Percentiles rank a stretch among this genome's conserved stretches.
Conservation (phyloP, 1,140 invertebrate species). For the Kradibia gibbosae region DNA sequence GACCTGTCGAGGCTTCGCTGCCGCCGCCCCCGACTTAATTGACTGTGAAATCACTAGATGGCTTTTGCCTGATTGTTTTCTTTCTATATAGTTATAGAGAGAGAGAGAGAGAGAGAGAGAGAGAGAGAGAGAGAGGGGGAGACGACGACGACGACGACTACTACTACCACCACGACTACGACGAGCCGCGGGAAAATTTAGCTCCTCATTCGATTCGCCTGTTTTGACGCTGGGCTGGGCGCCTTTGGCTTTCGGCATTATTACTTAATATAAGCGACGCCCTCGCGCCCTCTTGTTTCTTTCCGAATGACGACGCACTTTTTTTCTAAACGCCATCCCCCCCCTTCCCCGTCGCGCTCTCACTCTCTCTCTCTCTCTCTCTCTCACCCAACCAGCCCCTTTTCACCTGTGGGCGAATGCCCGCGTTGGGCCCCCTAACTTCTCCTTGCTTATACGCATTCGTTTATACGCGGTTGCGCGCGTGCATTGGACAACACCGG, state of each 20-base stretch:
- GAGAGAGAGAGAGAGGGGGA: not conserved
- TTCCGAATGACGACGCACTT: no score
- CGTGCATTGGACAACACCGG: no score
- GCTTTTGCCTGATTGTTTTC: slow-evolving; percentile 67
- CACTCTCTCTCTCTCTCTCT: not conserved
- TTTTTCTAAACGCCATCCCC: no score
- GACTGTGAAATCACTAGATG: slow-evolving; percentile 70
- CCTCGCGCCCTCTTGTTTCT: no score
- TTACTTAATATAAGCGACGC: no score
- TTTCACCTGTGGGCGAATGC: no score
- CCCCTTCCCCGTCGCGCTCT: no score
- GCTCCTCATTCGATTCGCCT: slow-evolving; percentile 1
- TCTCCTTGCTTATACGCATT: no score
- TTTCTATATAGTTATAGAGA: slow-evolving; percentile 29
- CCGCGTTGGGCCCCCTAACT: no score
- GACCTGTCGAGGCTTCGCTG: slow-evolving; percentile 32
- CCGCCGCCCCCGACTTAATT: slow-evolving; percentile 62
- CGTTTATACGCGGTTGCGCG: no score
- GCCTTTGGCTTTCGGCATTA: not conserved
- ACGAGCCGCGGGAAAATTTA: not conserved
- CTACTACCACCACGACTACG: no score
- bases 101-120: not conserved
- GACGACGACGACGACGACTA: not conserved
- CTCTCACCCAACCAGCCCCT: no score
- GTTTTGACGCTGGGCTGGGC: not conserved